Evolutionary conservation across 2,888 invertebrate genomes (phyloP), one percentile per base, ranked within the genome.

Genomic region (Chydorus sphaericus): DNA sequence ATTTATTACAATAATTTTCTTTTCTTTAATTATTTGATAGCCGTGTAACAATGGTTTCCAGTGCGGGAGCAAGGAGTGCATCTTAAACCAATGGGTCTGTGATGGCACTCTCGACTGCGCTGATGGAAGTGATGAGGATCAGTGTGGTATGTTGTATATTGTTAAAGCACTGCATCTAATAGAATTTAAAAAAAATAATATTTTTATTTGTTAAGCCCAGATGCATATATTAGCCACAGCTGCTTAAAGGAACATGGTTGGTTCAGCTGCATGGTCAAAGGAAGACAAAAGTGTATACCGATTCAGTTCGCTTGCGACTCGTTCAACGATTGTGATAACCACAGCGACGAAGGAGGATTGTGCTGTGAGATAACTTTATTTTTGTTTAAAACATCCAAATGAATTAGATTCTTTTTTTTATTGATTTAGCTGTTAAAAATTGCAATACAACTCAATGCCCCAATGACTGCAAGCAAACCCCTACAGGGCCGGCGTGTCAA

Each of bases 121-220:
- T 0, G 87, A 88, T 64, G 77, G 77, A 11, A 81, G 81, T 0
- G 88, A 89, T 64, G 88, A 89, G 66, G 73, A 75, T 8, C 68
- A 72, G 57, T 79, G 79, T 64, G 70, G 75, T 74, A 68, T 69
- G 70, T 69, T 48, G n/a, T 5, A 50, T 23, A 38, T 18, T 29
- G n/a, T n/a, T n/a, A n/a, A n/a, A n/a, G n/a, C 3, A 26, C 4
- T 23, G 2, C 26, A 11, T 14, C 8, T 11, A 2, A 7, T 38
- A 20, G 11, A n/a, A n/a, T n/a, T n/a, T n/a, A n/a, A n/a, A n/a
- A n/a, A n/a, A n/a, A n/a, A n/a, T n/a, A n/a, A n/a, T n/a, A n/a
- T n/a, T n/a, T n/a, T n/a, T n/a, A n/a, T n/a, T n/a, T n/a, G n/a
- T n/a, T 18, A 52, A 37, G 52, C n/a, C 52, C 52, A 18, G 52